Evolutionary conservation across 2,888 invertebrate genomes (phyloP).

Genomic region (Thelaira solivaga): DNA sequence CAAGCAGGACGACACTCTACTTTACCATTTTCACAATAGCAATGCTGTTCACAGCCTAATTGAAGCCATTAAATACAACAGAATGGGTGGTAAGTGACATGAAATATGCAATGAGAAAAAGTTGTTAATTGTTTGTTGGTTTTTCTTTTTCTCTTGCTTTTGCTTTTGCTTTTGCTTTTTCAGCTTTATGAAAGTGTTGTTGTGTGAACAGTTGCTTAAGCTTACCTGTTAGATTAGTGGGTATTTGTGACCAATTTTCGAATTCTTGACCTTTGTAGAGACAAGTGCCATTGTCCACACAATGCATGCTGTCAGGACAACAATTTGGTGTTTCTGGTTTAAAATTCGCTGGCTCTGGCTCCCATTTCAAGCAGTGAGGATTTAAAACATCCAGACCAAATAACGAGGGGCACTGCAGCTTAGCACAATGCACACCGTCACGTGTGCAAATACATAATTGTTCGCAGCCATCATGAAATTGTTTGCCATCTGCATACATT

Average conservation of each 20-base stretch:
- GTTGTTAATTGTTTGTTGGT: constrained; percentile 22
- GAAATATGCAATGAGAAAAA: constrained; percentile 15
- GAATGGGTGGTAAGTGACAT: constrained; percentile 15
- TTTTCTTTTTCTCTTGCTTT: no score
- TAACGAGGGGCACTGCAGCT: constrained; percentile 89
- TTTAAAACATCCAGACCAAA: constrained; percentile 91
- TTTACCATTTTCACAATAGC: constrained; percentile 92
- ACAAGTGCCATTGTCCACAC: constrained; percentile 90
- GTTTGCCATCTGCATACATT: constrained; percentile 80
- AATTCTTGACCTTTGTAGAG: constrained; percentile 81
- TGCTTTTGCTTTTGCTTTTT: no score
- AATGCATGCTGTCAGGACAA: constrained; percentile 87
- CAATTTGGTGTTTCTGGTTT: constrained; percentile 86
- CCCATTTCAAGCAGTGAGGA: constrained; percentile 91
- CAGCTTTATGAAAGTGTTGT: constrained; percentile 11
- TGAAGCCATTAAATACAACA: not conserved
- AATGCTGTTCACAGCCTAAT: constrained; percentile 87
- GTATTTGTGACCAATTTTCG: constrained; percentile 89
- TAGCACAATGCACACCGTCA: constrained; percentile 85
- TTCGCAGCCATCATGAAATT: constrained; percentile 89
- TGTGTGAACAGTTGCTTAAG: not conserved
- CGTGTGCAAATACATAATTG: constrained; percentile 87
- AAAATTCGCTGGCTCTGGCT: constrained; percentile 85
- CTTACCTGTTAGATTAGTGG: constrained; percentile 82
- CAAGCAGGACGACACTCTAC: constrained; percentile 90